Evolutionary conservation across 2,888 invertebrate genomes (phyloP), one percentile per base, ranked within the genome.

Genomic region (Eupithecia tripunctaria): DNA sequence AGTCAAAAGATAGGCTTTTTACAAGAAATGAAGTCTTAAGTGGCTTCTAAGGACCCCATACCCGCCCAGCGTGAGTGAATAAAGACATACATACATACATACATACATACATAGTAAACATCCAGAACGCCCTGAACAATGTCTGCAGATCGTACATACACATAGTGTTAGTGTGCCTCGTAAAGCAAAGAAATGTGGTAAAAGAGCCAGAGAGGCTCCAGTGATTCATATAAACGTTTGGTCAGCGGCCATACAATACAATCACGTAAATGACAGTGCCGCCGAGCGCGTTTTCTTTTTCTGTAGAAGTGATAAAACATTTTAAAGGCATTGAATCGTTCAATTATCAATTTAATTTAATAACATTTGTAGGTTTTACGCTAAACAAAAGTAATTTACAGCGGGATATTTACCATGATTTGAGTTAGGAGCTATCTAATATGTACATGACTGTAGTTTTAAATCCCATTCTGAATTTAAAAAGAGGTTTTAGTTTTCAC

Each of bases 211-310:
- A 83, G 84, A 86, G 83, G 86, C 81, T 85, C 84, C 86, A 87
- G 86, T 89, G 91, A 90, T 89, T 91, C 87, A 88, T 90, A 92
- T 89, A 92, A 93, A 88, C 87, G 89, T 89, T 86, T 79, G 89
- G 91, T 91, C 92, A 91, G 90, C 89, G 88, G 79, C 81, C 85
- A 86, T 91, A 90, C 89, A 90, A n/a, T n/a, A n/a, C n/a, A n/a
- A n/a, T 91, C 91, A 91, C 85, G 80, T 79, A 82, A 86, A 90
- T 90, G 90, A 89, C 86, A 87, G 84, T 88, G 85, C 83, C 82
- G 82, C 86, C 84, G 85, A 86, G 82, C 81, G 78, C 76, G 77
- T 82, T 79, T 82, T 87, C 86, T 88, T 88, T 86, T 84, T 83
- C 82, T 82, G 79, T 43, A 60, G 78, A 82, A 80, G 82, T 84